Conservation (phyloP, 2,797 vertebrate genomes). For the Spheniscus humboldti region DNA sequence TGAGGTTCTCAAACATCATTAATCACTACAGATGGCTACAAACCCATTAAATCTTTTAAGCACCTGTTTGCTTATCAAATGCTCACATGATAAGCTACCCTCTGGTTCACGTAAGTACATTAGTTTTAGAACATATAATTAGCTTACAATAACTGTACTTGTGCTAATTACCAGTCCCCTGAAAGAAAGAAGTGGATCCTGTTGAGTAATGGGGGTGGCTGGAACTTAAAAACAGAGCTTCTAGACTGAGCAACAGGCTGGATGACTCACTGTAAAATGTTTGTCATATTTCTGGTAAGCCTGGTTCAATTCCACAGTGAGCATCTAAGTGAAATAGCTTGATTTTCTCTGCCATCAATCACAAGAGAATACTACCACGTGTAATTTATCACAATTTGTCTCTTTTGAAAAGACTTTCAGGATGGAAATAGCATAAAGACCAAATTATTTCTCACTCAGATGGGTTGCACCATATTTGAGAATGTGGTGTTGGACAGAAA, state of each 20-base stretch:
- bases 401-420: background rate
- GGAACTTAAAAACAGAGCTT: background rate
- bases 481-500: background rate
- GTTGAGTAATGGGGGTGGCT: background rate
- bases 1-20: constrained; percentile 32
- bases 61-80: constrained; percentile 47
- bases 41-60: constrained; percentile 26
- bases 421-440: background rate
- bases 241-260: background rate
- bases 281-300: background rate
- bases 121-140: constrained; percentile 22
- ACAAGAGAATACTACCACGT: background rate
- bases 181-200: background rate
- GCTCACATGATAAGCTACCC: constrained; percentile 4
- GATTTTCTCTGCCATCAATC: background rate
- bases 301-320: background rate
- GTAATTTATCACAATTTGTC: constrained; percentile 14
- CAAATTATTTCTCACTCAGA: background rate
- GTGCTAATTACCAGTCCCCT: background rate
- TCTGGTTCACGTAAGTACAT: constrained; percentile 5
- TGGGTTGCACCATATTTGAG: background rate
- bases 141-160: constrained; percentile 11
- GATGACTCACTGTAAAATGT: constrained; percentile 17
- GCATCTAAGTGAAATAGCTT: background rate
- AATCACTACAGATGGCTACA: constrained; percentile 48